Evolutionary conservation across 2,797 vertebrate species (phyloP).

Genomic region (Ptychobarbus kaznakovi): DNA sequence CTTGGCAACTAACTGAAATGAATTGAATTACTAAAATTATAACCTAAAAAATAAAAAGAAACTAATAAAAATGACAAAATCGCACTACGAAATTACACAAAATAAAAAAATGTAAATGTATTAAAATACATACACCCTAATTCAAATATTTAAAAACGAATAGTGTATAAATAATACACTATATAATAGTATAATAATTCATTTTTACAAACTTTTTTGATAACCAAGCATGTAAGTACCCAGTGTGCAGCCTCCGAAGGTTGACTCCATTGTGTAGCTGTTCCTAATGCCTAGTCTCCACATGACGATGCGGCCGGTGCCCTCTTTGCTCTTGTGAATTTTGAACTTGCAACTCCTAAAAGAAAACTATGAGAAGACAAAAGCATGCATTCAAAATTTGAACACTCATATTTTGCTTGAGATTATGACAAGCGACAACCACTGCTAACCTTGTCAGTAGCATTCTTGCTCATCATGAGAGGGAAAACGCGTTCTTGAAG

Average conservation of each 20-base stretch:
- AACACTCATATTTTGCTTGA: background rate
- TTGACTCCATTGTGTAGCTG: constrained; percentile 95
- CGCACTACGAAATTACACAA: background rate
- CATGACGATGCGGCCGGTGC: constrained; percentile 90
- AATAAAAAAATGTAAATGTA: background rate
- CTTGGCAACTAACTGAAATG: too few relatives aligned
- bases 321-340: constrained; percentile 91
- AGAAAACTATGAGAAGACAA: constrained; percentile 80
- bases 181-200: background rate
- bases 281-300: constrained; percentile 90
- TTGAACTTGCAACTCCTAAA: constrained; percentile 93
- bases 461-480: constrained; percentile 96
- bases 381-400: constrained; percentile 9
- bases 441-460: constrained; percentile 82
- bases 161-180: background rate
- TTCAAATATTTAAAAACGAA: background rate
- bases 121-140: background rate
- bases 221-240: constrained; percentile 70
- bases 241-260: constrained; percentile 89
- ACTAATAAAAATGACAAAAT: background rate
- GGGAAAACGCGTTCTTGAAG: constrained; percentile 87
- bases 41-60: background rate
- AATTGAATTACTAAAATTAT: background rate
- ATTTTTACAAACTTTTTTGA: background rate
- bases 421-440: background rate